Evolutionary conservation across 1,140 invertebrate species (phyloP).

Genomic region (Himalopsyche phryganea): DNA sequence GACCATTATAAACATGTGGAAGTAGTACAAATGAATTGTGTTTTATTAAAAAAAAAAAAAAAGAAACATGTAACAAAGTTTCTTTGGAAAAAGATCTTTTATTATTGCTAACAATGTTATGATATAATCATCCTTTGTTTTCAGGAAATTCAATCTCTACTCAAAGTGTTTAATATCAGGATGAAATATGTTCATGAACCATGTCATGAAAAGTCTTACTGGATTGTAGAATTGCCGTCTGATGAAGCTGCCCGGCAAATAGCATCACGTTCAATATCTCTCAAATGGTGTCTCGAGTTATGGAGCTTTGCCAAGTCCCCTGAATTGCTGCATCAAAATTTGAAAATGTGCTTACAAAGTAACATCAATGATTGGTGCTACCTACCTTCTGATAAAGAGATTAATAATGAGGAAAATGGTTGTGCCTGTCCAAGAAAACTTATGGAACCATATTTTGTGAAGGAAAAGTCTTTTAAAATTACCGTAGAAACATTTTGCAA

Average conservation of each 20-base stretch:
- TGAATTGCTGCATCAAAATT: constrained; percentile 60
- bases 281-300: constrained; percentile 74
- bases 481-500: constrained; percentile 85
- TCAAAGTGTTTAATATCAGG: constrained; percentile 62
- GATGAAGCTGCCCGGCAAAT: constrained; percentile 61
- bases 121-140: too few species aligned
- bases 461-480: constrained; percentile 71
- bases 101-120: too few species aligned
- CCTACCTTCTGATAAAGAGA: constrained; percentile 16
- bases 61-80: too few species aligned
- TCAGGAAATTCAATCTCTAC: constrained; percentile 71
- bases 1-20: too few species aligned
- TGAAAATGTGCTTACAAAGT: constrained; percentile 54
- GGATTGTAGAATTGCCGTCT: constrained; percentile 69
- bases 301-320: constrained; percentile 64
- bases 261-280: constrained; percentile 71
- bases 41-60: too few species aligned
- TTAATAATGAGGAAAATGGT: constrained; percentile 25
- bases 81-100: too few species aligned
- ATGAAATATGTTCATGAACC: constrained; percentile 56
- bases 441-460: constrained; percentile 52
- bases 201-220: constrained; percentile 66
- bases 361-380: constrained; percentile 39
- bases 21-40: too few species aligned
- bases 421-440: constrained; percentile 48